A percentile compares a stretch with the other conserved stretches of the same genome.
These are phyloP conservation scores for Triplophysa yarkandensis DNA, from an alignment of 2,797 vertebrate species.

Conservation along the genomic window DNA sequence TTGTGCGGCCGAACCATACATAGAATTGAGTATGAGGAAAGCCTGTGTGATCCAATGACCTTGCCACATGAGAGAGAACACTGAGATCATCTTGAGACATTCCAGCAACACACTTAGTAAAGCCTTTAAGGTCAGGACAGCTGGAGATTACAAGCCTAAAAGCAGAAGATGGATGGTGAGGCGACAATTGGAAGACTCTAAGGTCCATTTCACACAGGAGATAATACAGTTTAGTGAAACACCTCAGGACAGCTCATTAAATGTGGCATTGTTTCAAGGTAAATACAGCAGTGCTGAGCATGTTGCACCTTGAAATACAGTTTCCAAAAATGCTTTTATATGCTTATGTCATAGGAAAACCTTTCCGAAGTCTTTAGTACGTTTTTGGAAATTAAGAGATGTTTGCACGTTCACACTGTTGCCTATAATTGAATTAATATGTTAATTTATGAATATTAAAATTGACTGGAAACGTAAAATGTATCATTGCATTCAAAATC, in stretches of 20 bases:
- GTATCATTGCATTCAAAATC: too few relatives aligned
- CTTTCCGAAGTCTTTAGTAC: neutral
- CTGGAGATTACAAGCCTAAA: neutral
- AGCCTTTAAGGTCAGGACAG: neutral
- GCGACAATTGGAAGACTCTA: neutral
- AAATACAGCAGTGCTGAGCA: neutral
- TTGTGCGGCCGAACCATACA: slow-evolving; percentile 20
- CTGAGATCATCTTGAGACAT: slow-evolving; percentile 24
- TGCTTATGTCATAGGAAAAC: neutral
- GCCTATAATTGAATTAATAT: neutral
- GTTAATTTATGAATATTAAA: too few relatives aligned
- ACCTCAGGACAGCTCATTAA: neutral
- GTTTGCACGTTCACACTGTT: neutral
- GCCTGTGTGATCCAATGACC: slow-evolving; percentile 26
- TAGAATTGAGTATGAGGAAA: slow-evolving; percentile 14
- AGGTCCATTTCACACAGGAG: neutral
- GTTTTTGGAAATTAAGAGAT: too few relatives aligned
- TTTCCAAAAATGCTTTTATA: neutral
- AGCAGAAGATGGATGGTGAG: neutral
- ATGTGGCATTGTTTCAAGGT: neutral
- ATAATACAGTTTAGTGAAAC: neutral
- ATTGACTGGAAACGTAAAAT: too few relatives aligned
- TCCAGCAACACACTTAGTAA: slow-evolving; percentile 20
- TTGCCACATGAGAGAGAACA: slow-evolving; percentile 16
- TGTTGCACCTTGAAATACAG: neutral